Base-by-base conservation (phyloP, 2,797 vertebrate species). In the Graptemys geographica region DNA sequence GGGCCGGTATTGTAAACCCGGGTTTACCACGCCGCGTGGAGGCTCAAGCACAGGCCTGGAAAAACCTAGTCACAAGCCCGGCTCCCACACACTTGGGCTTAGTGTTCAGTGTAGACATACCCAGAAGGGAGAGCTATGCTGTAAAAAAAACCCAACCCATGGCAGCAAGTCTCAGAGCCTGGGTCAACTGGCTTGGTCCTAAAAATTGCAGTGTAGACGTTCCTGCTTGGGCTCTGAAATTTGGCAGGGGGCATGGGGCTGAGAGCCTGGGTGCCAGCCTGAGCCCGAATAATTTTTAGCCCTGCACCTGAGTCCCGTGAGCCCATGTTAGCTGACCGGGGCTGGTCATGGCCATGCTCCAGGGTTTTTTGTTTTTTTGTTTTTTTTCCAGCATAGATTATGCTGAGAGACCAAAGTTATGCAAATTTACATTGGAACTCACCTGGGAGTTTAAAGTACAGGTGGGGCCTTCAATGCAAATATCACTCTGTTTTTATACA, bases 221-320 rank as follows among this genome's bases (percentile, higher is more conserved):
- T 69, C n/a, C n/a, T 11, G 15, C 33, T 18, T 21, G 8, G 16
- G 62, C 33, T n/a, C 31, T 69, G 19, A 37, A 23, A 41, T 37
- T 37, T 41, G 3, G 21, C 9, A 5, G 11, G n/a, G n/a, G 19
- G 65, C n/a, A 1, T 23, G 37, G 21, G 5, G 69, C 8, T n/a
- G 37, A 6, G 10, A 11, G 21, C 37, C 0, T 11, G 2, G 37
- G 18, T 5, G 18, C 19, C 5, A 4, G n/a, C 19, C 37, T 2
- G 2, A 72, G 33, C 33, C 33, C 2, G 1, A n/a, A 41, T n/a
- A 21, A 11, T 41, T 72, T 62, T 37, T 41, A 72, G 21, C n/a
- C 19, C 11, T 23, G 19, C 19, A 25, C n/a, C 65, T 6, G 10
- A 41, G 37, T 19, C 18, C n/a, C 1, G 5, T 10, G n/a, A 72